These are phyloP conservation scores for Monodelphis domestica DNA, from an alignment of 2,797 vertebrate genomes.

Conservation along the genomic window DNA sequence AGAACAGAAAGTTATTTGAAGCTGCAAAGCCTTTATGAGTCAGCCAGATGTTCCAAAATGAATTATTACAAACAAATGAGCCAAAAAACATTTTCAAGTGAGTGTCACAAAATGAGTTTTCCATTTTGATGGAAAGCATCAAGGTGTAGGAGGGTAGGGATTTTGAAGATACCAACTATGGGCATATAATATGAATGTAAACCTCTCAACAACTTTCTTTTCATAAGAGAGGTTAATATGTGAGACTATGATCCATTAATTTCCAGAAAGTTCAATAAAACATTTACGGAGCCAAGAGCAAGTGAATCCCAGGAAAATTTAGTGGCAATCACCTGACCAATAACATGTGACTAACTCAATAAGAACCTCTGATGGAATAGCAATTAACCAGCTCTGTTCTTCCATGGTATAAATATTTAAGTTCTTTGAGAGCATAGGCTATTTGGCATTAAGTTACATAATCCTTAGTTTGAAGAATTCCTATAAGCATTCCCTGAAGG, in stretches of 20 bases:
- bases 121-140: constrained; percentile 67
- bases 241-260: constrained; percentile 19
- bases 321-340: background rate
- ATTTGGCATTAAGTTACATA: constrained; percentile 4
- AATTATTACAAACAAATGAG: constrained; percentile 80
- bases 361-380: background rate
- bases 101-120: constrained; percentile 82
- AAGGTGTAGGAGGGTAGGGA: constrained; percentile 58
- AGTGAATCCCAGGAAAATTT: constrained; percentile 40
- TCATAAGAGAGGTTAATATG: constrained; percentile 63
- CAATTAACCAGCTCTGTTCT: background rate
- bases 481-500: background rate
- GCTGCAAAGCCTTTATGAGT: constrained; percentile 75
- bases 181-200: background rate
- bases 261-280: constrained; percentile 39
- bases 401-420: constrained; percentile 12
- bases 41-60: constrained; percentile 80
- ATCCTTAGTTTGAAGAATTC: constrained; percentile 63
- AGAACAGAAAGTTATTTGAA: constrained; percentile 78
- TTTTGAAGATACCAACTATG: constrained; percentile 52
- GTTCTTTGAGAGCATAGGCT: background rate
- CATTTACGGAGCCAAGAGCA: constrained; percentile 52
- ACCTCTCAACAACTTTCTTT: constrained; percentile 42
- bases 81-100: constrained; percentile 72
- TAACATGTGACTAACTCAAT: constrained; percentile 31